Evolutionary conservation across 2,113 vertebrate genomes (phyloP).

Genomic region (Poeciliopsis turrubarensis): DNA sequence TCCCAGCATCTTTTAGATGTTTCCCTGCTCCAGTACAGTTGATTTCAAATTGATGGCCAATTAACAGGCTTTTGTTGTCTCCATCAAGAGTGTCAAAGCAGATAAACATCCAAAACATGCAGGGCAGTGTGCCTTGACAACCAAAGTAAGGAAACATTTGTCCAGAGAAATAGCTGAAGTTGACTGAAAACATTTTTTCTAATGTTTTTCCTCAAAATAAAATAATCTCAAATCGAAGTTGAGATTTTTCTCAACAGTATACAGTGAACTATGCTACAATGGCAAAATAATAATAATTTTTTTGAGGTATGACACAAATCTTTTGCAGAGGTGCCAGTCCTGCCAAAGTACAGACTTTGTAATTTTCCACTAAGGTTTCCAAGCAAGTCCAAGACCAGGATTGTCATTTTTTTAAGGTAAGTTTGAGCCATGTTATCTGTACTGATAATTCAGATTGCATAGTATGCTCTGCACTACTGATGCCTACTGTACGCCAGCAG

Average conservation of each 20-base stretch:
- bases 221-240: not conserved
- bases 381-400: not conserved
- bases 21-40: too few relatives aligned
- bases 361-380: not conserved
- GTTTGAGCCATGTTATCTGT: not conserved
- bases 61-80: too few relatives aligned
- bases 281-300: not conserved
- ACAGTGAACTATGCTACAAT: not conserved
- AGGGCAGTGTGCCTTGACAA: too few relatives aligned
- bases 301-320: not conserved
- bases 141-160: too few relatives aligned
- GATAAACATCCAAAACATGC: too few relatives aligned
- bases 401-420: not conserved
- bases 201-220: not conserved
- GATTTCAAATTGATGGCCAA: too few relatives aligned
- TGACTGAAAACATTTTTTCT: too few relatives aligned
- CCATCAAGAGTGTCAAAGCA: too few relatives aligned
- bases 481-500: not conserved
- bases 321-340: not conserved
- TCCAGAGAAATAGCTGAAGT: too few relatives aligned
- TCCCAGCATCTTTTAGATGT: too few relatives aligned
- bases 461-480: not conserved
- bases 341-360: not conserved
- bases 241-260: not conserved
- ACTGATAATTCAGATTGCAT: not conserved